A percentile compares a stretch with the other conserved stretches of the same genome.
Evolutionary conservation across 2,113 vertebrate genomes (phyloP).

Genomic region (Carollia perspicillata): DNA sequence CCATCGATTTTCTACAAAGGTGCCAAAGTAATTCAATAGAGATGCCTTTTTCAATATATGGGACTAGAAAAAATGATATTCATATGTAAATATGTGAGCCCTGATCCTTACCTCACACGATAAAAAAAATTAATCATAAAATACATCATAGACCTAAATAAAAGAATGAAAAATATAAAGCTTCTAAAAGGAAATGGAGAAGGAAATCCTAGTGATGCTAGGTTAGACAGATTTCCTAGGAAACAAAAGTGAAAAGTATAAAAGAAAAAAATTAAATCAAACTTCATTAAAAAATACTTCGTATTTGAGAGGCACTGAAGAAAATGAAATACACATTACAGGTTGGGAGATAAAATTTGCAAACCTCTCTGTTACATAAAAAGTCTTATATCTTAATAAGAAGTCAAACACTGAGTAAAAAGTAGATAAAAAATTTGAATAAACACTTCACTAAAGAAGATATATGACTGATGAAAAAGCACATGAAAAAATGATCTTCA

Average conservation of each 20-base stretch:
- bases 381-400: neutral
- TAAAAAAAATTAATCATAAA: neutral
- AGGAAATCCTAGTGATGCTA: neutral
- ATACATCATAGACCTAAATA: neutral
- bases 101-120: neutral
- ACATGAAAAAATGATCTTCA: neutral
- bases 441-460: neutral
- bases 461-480: neutral
- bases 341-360: neutral
- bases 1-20: neutral
- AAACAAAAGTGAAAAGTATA: neutral
- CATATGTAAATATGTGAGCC: neutral
- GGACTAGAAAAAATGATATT: neutral
- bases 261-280: neutral
- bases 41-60: neutral
- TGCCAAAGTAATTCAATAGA: neutral
- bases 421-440: neutral
- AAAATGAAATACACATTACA: neutral
- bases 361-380: neutral
- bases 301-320: constrained; percentile 3
- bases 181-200: neutral
- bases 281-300: neutral
- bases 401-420: neutral
- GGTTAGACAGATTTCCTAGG: neutral
- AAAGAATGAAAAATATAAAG: neutral